Evolutionary conservation across 2,797 vertebrate species (phyloP).

Genomic region (Megaceryle alcyon): DNA sequence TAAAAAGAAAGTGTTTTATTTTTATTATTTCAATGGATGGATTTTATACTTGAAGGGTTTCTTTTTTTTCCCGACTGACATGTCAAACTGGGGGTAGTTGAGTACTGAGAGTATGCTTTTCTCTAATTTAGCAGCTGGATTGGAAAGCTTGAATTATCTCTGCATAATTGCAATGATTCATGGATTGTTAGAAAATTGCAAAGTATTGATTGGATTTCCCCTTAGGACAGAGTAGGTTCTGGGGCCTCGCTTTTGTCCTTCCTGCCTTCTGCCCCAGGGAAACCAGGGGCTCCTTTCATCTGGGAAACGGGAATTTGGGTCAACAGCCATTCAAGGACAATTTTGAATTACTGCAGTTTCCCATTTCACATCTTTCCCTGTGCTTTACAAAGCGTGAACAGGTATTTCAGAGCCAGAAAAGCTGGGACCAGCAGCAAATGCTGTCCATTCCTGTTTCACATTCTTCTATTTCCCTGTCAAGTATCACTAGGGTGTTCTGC

Average conservation of each 20-base stretch:
- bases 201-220: conserved; percentile 67
- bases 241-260: conserved; percentile 30
- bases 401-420: not conserved
- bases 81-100: not conserved
- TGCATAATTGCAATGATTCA: conserved; percentile 59
- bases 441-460: not conserved
- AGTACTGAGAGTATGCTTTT: not conserved
- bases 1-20: not conserved
- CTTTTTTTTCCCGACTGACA: not conserved
- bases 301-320: conserved; percentile 27
- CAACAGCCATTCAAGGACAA: conserved; percentile 7
- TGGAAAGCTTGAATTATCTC: conserved; percentile 69
- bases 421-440: not conserved
- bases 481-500: not conserved
- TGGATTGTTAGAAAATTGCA: conserved; percentile 59
- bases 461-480: not conserved
- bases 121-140: conserved; percentile 61
- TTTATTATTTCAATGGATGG: no score
- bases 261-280: not conserved
- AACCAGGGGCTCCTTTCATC: conserved; percentile 24
- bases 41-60: not conserved
- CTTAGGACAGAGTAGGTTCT: conserved; percentile 18
- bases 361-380: not conserved
- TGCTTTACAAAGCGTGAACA: not conserved
- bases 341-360: not conserved